These are phyloP conservation scores for Erynnis tages DNA, from an alignment of 2,888 invertebrate genomes.

Conservation along the genomic window DNA sequence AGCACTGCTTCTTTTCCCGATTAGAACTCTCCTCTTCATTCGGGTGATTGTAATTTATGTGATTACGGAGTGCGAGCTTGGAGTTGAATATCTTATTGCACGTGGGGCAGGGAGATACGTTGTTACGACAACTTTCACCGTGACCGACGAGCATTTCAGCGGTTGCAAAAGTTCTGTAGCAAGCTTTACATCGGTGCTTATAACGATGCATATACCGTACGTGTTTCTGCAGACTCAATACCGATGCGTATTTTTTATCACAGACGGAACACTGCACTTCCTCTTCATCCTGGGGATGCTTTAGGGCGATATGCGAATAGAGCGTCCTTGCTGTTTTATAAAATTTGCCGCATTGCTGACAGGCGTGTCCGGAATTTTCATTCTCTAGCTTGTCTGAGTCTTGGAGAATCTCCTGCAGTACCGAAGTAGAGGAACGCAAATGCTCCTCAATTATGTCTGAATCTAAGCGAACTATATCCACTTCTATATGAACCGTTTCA, in stretches of 20 bases:
- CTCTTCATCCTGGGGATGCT: slow-evolving; percentile 50
- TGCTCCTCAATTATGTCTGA: slow-evolving; percentile 49
- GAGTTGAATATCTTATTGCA: slow-evolving; percentile 55
- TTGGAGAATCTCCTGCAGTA: slow-evolving; percentile 50
- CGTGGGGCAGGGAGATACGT: slow-evolving; percentile 44
- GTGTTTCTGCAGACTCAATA: slow-evolving; percentile 59
- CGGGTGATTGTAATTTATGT: slow-evolving; percentile 58
- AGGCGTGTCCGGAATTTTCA: slow-evolving; percentile 50
- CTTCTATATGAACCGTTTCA: slow-evolving; percentile 23
- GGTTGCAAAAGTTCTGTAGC: slow-evolving; percentile 53
- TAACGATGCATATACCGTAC: slow-evolving; percentile 57
- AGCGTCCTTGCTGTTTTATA: slow-evolving; percentile 57
- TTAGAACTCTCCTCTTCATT: slow-evolving; percentile 31
- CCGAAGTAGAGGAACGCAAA: slow-evolving; percentile 48
- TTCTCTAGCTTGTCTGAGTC: slow-evolving; percentile 27
- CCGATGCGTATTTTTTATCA: slow-evolving; percentile 57
- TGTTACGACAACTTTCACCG: slow-evolving; percentile 43
- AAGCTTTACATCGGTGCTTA: slow-evolving; percentile 50
- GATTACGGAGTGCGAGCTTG: slow-evolving; percentile 51
- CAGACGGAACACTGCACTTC: slow-evolving; percentile 49
- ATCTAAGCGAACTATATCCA: slow-evolving; percentile 46
- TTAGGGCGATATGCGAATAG: slow-evolving; percentile 50
- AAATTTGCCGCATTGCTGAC: slow-evolving; percentile 63
- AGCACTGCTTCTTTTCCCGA: slow-evolving; percentile 37
- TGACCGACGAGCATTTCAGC: slow-evolving; percentile 42